phyloP scores from a whole-genome alignment of 2,113 vertebrate species.

The Scophthalmus maximus region DNA sequence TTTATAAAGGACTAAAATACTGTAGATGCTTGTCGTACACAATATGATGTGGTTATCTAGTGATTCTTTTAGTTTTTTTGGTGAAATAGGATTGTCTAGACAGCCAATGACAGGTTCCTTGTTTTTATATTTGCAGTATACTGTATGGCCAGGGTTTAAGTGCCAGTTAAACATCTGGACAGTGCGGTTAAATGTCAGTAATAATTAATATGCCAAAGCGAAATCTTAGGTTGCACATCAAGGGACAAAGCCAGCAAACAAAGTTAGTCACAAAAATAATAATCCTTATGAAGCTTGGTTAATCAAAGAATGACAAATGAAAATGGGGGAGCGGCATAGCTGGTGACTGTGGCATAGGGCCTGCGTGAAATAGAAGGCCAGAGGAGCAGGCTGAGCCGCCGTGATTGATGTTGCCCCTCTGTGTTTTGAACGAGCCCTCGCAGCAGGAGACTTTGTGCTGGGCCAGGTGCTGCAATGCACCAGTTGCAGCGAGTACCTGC shows the following conservation, averaged over 20 bases:
- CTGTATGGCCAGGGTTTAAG: background rate
- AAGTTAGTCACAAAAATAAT: conserved; percentile 12
- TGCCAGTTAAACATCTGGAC: background rate
- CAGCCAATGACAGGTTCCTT: background rate
- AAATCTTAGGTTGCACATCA: conserved; percentile 20
- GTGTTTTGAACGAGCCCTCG: conserved; percentile 70
- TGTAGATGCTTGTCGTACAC: background rate
- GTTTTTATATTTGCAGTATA: background rate
- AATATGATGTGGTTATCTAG: background rate
- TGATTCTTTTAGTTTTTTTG: background rate
- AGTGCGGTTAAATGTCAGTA: background rate
- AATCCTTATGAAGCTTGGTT: conserved; percentile 27
- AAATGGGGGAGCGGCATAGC: conserved; percentile 31
- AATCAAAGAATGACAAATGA: conserved; percentile 51
- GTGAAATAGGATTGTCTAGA: too few species aligned
- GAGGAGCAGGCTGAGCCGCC: conserved; percentile 53
- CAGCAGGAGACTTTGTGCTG: conserved; percentile 59
- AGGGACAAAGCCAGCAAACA: conserved; percentile 18
- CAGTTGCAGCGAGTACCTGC: conserved; percentile 68
- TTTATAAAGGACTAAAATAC: conserved; percentile 1
- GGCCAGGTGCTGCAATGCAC: conserved; percentile 81
- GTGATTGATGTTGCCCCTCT: conserved; percentile 77
- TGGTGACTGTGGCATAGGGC: conserved; percentile 58
- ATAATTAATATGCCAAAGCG: background rate
- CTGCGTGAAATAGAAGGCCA: conserved; percentile 42